These are phyloP conservation scores for Leptodactylus fuscus DNA, from an alignment of 2,113 vertebrate species.

Conservation along the genomic window DNA sequence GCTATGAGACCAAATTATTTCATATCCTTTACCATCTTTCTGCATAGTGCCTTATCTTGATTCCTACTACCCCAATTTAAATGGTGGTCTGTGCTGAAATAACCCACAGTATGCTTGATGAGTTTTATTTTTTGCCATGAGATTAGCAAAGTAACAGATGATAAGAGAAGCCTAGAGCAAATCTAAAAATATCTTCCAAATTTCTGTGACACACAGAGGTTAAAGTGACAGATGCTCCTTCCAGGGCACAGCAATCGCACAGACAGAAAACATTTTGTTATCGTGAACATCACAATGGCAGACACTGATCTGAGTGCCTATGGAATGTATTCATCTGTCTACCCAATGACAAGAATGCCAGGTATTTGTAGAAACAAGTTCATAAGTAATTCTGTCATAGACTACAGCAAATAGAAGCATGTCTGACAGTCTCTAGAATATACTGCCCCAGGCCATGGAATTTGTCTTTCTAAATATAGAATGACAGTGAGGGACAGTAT, in stretches of 20 bases:
- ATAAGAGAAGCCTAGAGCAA: conserved; percentile 37
- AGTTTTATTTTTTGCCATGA: background rate
- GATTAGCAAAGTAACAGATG: conserved; percentile 47
- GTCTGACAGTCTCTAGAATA: background rate
- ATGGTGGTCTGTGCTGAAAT: background rate
- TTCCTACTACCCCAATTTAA: background rate
- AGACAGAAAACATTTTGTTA: background rate
- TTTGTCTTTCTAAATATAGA: background rate
- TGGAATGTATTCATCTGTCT: background rate
- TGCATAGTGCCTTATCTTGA: background rate
- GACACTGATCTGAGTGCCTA: background rate
- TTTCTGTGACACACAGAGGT: conserved; percentile 30
- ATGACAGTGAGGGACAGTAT: too few species aligned
- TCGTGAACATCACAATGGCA: background rate
- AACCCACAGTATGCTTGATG: background rate
- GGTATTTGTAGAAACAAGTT: background rate
- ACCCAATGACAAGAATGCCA: background rate
- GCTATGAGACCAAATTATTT: background rate
- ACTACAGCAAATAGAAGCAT: background rate
- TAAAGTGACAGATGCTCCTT: conserved; percentile 47
- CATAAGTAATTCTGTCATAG: background rate
- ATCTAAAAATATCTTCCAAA: conserved; percentile 41
- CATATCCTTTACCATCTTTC: background rate
- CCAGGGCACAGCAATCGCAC: conserved; percentile 4
- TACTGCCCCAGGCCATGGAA: background rate